A percentile compares a stretch with the other conserved stretches of the same genome.
phyloP scores from a whole-genome alignment of 2,113 vertebrate species.

The Harpagus bidentatus region DNA sequence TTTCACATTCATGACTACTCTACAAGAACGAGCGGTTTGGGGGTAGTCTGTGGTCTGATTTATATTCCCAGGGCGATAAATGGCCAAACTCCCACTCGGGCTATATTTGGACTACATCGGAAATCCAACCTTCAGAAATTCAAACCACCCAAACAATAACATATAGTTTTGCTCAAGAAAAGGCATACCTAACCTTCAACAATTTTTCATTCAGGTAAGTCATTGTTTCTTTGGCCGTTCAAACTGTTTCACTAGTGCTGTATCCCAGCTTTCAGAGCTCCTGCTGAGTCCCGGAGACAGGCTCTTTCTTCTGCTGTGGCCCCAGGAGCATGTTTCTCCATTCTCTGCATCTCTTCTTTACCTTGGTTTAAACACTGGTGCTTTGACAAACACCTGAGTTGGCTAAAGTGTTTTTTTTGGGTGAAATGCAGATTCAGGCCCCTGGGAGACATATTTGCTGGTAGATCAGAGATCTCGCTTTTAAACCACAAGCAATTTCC shows the following conservation, averaged over 20 bases:
- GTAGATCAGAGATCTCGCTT: neutral
- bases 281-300: neutral
- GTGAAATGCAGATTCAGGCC: neutral
- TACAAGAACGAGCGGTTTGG: neutral
- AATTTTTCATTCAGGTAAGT: neutral
- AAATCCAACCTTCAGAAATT: neutral
- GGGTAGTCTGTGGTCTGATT: neutral
- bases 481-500: constrained; percentile 27
- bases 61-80: neutral
- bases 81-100: neutral
- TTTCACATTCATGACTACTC: neutral
- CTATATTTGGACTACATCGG: neutral
- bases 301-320: neutral
- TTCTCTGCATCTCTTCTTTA: neutral
- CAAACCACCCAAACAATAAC: neutral
- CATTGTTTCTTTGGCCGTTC: neutral
- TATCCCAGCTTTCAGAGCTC: neutral
- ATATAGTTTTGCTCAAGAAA: neutral
- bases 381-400: constrained; percentile 1
- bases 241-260: accelerated
- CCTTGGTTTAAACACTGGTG: neutral
- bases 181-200: neutral
- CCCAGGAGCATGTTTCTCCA: neutral
- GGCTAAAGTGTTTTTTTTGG: neutral
- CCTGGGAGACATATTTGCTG: neutral